phyloP scores from a whole-genome alignment of 2,888 invertebrate species.

The Stenchaetothrips biformis region DNA sequence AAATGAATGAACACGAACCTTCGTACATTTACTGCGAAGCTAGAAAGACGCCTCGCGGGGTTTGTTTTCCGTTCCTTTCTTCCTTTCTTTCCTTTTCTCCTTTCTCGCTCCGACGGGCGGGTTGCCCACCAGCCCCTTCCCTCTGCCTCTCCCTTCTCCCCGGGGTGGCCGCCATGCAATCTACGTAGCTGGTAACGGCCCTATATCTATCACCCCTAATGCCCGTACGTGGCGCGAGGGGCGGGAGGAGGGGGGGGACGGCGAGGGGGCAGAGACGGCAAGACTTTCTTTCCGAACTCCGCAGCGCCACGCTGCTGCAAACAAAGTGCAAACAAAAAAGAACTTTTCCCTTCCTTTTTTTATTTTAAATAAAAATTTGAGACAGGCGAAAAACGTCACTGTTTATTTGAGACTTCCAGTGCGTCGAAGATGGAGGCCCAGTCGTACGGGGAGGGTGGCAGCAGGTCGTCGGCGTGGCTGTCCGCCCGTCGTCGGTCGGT shows the following conservation, averaged over 20 bases:
- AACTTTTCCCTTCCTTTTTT: too few species aligned
- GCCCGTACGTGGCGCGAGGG: slow-evolving; percentile 13
- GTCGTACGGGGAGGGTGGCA: background rate
- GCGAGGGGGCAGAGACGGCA: background rate
- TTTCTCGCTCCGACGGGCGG: background rate
- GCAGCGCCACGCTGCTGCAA: too few species aligned
- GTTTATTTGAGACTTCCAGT: background rate
- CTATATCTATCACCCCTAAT: slow-evolving; percentile 23
- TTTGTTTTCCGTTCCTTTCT: too few species aligned
- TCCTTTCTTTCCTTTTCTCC: background rate
- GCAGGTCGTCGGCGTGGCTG: background rate
- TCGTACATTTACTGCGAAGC: too few species aligned
- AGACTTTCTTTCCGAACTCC: too few species aligned
- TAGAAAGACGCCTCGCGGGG: too few species aligned
- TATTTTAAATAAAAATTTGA: too few species aligned
- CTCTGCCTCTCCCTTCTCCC: background rate
- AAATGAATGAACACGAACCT: too few species aligned
- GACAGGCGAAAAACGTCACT: too few species aligned
- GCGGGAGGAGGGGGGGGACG: background rate
- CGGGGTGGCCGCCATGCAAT: slow-evolving; percentile 20
- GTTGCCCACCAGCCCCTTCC: background rate
- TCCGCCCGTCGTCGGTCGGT: background rate
- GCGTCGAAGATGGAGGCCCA: background rate
- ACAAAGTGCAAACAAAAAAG: too few species aligned
- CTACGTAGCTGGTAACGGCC: slow-evolving; percentile 24